Conservation (phyloP, 2,888 invertebrate species). For the Meta bourneti region DNA sequence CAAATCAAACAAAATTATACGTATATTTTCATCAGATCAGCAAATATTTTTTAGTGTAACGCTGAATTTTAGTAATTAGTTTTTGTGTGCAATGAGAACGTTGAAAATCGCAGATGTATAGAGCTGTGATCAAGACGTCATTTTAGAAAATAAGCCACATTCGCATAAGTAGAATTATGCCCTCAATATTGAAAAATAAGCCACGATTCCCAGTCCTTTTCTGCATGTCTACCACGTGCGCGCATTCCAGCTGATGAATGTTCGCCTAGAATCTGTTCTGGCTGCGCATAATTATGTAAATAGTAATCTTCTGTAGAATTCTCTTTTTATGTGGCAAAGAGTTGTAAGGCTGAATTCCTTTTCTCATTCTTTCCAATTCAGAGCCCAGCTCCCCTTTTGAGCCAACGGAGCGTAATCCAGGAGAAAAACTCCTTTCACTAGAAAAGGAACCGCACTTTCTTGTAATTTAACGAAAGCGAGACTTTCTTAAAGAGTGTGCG, state of each 20-base stretch:
- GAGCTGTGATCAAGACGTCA: no score
- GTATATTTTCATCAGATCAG: no score
- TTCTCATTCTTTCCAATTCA: neutral
- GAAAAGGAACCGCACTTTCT: neutral
- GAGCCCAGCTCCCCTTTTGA: no score
- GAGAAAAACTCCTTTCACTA: neutral
- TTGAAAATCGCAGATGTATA: no score
- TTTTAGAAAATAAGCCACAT: no score
- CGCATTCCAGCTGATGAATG: neutral
- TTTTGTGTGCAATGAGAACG: no score
- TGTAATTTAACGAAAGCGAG: neutral
- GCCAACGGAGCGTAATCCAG: neutral
- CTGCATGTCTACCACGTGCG: neutral
- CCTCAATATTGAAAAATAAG: no score
- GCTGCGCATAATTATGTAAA: slow-evolving; percentile 39
- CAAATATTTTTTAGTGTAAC: no score
- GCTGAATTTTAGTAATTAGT: no score
- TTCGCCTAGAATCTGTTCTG: neutral
- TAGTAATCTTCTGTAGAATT: neutral
- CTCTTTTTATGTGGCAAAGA: neutral
- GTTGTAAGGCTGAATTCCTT: neutral
- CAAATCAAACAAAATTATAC: no score
- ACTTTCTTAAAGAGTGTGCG: no score
- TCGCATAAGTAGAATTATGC: no score
- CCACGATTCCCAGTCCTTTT: neutral